Evolutionary conservation across 2,888 invertebrate genomes (phyloP).

Genomic region (Pandemis cinnamomeana): DNA sequence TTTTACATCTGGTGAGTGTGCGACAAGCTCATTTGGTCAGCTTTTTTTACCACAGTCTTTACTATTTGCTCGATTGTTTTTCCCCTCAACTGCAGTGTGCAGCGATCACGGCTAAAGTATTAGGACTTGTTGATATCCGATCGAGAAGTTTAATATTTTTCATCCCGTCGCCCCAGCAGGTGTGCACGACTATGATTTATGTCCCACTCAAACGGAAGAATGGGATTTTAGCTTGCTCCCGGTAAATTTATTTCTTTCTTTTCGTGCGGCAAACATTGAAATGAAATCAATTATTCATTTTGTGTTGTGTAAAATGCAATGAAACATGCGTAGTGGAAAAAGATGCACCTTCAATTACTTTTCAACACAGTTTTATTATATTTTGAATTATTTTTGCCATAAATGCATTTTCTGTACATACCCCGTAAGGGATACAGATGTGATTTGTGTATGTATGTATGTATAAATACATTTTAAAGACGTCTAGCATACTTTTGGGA

Average conservation of each 20-base stretch:
- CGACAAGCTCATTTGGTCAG: no score
- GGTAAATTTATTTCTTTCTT: constrained; percentile 58
- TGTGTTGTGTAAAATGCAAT: not conserved
- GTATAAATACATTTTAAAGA: no score
- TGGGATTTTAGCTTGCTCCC: constrained; percentile 63
- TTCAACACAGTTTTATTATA: no score
- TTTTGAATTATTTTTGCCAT: no score
- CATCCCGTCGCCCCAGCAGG: constrained; percentile 68
- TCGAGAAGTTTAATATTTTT: constrained; percentile 69
- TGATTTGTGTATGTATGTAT: no score
- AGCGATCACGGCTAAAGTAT: constrained; percentile 44
- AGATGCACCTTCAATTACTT: no score
- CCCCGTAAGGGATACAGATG: no score
- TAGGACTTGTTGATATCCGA: constrained; percentile 66
- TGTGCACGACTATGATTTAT: constrained; percentile 79
- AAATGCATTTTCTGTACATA: no score
- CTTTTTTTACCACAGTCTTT: no score
- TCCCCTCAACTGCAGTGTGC: not conserved
- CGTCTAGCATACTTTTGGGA: no score
- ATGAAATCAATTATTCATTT: not conserved
- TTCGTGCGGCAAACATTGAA: constrained; percentile 11
- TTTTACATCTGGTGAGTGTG: no score
- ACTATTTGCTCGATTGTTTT: no score
- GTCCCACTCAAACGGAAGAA: constrained; percentile 65
- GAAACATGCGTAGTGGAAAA: not conserved